Percentiles rank a stretch among this genome's conserved stretches.
Conservation (phyloP, 2,797 vertebrate species). For the Knipowitschia caucasica region DNA sequence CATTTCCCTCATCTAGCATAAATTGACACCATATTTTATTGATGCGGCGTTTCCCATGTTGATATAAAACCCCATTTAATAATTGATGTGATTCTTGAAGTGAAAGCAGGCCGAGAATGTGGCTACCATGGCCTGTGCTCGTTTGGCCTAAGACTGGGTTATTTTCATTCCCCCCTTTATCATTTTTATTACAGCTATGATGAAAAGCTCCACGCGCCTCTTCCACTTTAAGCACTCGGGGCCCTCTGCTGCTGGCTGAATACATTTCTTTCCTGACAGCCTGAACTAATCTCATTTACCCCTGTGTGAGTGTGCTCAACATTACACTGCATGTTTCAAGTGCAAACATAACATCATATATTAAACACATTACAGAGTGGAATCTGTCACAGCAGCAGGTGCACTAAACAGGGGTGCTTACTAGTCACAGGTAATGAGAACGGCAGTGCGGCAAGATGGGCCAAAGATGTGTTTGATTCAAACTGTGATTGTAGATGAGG, state of each 20-base stretch:
- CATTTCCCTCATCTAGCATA: constrained; percentile 52
- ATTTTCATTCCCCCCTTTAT: constrained; percentile 60
- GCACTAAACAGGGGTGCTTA: neutral
- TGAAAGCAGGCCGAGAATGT: constrained; percentile 22
- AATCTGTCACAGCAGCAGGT: neutral
- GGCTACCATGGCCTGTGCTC: constrained; percentile 36
- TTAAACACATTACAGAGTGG: constrained; percentile 8
- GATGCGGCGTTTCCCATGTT: constrained; percentile 71
- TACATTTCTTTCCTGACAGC: constrained; percentile 53
- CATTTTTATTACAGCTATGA: constrained; percentile 67
- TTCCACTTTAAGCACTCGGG: constrained; percentile 49
- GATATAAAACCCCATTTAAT: constrained; percentile 74
- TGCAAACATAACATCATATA: constrained; percentile 1
- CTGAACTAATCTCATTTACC: constrained; percentile 57
- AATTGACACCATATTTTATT: constrained; percentile 73
- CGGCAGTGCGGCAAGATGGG: neutral
- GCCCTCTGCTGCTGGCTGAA: constrained; percentile 55
- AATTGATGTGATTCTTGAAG: constrained; percentile 62
- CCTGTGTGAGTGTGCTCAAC: constrained; percentile 49
- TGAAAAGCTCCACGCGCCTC: constrained; percentile 43
- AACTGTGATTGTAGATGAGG: no score
- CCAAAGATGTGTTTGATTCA: no score
- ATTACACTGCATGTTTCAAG: constrained; percentile 17
- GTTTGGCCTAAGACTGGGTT: constrained; percentile 56
- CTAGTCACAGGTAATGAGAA: neutral